Conservation (phyloP, 1,140 invertebrate species). For the Drosophila chauvacae region DNA sequence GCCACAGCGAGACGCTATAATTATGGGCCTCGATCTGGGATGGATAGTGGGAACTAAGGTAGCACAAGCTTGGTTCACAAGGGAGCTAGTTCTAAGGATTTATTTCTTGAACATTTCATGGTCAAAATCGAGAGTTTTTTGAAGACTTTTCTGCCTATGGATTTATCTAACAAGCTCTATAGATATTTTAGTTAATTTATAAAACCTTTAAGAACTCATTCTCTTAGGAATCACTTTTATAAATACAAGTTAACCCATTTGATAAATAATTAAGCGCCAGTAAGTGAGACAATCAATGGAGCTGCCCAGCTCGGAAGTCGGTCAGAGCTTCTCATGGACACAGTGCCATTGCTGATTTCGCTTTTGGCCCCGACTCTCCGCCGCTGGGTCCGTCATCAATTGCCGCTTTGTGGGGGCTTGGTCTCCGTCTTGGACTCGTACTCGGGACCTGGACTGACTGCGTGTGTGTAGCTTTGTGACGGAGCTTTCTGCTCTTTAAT, state of each 20-base stretch:
- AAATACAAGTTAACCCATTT: not conserved
- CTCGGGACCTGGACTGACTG: not conserved
- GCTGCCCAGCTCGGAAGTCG: conserved; percentile 25
- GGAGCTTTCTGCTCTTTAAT: conserved; percentile 63
- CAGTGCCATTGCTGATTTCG: conserved; percentile 55
- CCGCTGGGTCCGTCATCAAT: conserved; percentile 43
- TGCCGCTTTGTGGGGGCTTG: conserved; percentile 44
- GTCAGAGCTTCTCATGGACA: conserved; percentile 31
- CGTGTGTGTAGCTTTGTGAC: conserved; percentile 41
- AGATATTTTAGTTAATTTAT: not conserved
- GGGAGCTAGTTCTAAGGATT: not conserved
- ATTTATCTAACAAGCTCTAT: not conserved
- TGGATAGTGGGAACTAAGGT: conserved; percentile 22
- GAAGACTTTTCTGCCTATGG: not conserved
- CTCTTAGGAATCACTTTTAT: too few relatives aligned
- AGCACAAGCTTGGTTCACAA: not conserved
- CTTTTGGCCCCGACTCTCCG: conserved; percentile 27
- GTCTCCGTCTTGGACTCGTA: not conserved
- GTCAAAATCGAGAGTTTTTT: too few relatives aligned
- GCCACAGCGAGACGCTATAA: conserved; percentile 65
- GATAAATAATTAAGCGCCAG: conserved; percentile 9
- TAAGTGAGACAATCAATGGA: conserved; percentile 11
- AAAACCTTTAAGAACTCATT: not conserved
- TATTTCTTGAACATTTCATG: too few relatives aligned
- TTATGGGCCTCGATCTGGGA: conserved; percentile 37